These are phyloP conservation scores for Gambusia yucatana DNA, from an alignment of 2,797 vertebrate genomes.

Conservation along the genomic window DNA sequence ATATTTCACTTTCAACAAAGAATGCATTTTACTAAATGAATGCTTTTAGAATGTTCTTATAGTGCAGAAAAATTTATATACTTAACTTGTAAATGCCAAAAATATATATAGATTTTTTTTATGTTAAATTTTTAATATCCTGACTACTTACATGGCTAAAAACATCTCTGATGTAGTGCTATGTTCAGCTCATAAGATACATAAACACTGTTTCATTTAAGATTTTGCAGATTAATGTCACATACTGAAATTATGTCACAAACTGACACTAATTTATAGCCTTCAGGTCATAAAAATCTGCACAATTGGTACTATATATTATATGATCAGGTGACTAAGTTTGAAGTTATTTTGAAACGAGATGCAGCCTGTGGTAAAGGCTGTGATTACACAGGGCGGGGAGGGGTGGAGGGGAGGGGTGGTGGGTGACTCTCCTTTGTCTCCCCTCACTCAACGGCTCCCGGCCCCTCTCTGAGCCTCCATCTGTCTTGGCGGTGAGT, in stretches of 20 bases:
- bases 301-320: not conserved
- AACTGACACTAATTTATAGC: not conserved
- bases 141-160: not conserved
- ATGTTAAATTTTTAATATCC: not conserved
- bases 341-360: constrained; percentile 35
- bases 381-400: constrained; percentile 25
- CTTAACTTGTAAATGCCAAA: not conserved
- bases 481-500: constrained; percentile 37
- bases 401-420: not conserved
- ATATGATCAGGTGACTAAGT: constrained; percentile 6
- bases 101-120: not conserved
- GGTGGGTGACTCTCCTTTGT: constrained; percentile 43
- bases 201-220: not conserved
- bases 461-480: constrained; percentile 5
- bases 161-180: not conserved
- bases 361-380: constrained; percentile 36
- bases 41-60: not conserved
- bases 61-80: not conserved
- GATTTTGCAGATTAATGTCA: not conserved
- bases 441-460: constrained; percentile 32
- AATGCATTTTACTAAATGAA: not conserved
- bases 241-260: not conserved
- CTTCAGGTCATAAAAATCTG: not conserved
- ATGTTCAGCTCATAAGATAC: not conserved
- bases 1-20: not conserved